Conservation (phyloP, 2,113 vertebrate genomes). For the Pantherophis guttatus region DNA sequence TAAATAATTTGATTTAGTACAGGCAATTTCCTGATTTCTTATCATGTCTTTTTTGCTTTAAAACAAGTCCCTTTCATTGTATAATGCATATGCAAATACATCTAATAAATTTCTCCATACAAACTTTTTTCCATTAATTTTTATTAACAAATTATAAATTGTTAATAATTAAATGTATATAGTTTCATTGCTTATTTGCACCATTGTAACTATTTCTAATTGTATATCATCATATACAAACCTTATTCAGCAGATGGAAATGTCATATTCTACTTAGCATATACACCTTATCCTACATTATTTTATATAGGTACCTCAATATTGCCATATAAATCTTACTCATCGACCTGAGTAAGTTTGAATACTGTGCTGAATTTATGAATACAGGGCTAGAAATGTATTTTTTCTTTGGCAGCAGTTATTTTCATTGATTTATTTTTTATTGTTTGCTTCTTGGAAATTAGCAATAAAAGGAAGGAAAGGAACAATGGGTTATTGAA, state of each 20-base stretch:
- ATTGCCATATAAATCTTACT: not conserved
- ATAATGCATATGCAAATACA: not conserved
- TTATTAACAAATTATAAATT: not conserved
- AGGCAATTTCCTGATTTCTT: not conserved
- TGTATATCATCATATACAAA: not conserved
- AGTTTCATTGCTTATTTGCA: not conserved
- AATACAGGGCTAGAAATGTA: not conserved
- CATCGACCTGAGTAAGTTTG: not conserved
- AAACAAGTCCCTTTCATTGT: not conserved
- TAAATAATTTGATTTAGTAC: not conserved
- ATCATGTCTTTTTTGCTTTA: not conserved
- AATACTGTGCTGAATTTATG: not conserved
- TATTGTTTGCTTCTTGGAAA: conserved; percentile 15
- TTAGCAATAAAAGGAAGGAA: not conserved
- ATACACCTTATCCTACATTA: not conserved
- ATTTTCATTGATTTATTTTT: conserved; percentile 14
- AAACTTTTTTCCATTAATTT: not conserved
- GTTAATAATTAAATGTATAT: not conserved
- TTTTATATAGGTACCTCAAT: not conserved
- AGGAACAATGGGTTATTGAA: not conserved
- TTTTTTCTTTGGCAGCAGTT: not conserved
- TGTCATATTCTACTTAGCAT: not conserved
- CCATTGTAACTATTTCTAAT: not conserved
- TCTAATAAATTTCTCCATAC: not conserved
- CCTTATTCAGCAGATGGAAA: not conserved